A percentile compares a stretch with the other conserved stretches of the same genome.
Conservation (phyloP, 2,113 vertebrate genomes). For the Cebus imitator region DNA sequence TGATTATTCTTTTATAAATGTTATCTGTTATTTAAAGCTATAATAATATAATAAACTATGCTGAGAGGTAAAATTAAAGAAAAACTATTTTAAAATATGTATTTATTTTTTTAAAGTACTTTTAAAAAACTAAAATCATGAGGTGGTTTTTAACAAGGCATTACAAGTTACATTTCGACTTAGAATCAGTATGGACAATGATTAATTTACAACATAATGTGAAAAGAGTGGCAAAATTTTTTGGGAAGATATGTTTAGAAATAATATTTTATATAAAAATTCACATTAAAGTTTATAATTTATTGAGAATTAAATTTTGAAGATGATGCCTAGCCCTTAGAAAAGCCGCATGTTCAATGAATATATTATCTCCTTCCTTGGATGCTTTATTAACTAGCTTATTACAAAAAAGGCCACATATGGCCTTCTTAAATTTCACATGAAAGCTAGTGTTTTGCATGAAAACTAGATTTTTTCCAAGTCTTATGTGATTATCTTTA, state of each 20-base stretch:
- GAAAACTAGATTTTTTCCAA: not conserved
- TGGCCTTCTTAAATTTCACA: slow-evolving; percentile 22
- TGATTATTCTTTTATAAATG: slow-evolving; percentile 35
- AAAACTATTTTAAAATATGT: slow-evolving; percentile 9
- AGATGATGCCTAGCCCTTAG: not conserved
- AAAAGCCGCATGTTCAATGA: not conserved
- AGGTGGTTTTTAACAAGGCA: not conserved
- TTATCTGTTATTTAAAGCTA: slow-evolving; percentile 21
- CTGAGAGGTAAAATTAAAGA: slow-evolving; percentile 5
- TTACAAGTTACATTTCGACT: not conserved
- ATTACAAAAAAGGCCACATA: not conserved
- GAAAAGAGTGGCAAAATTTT: not conserved
- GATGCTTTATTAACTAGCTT: slow-evolving; percentile 15
- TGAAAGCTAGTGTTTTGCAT: slow-evolving; percentile 15
- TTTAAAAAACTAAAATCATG: slow-evolving; percentile 50
- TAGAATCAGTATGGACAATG: not conserved
- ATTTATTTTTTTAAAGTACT: not conserved
- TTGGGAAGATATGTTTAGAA: slow-evolving; percentile 22
- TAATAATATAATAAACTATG: not conserved
- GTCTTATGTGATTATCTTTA: slow-evolving; percentile 29
- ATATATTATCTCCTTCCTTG: not conserved
- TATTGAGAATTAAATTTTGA: slow-evolving; percentile 39
- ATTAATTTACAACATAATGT: slow-evolving; percentile 39
- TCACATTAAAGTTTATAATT: slow-evolving; percentile 23
- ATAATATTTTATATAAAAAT: not conserved